Evolutionary conservation across 2,797 vertebrate species (phyloP).

Genomic region (Micrastur ruficollis): DNA sequence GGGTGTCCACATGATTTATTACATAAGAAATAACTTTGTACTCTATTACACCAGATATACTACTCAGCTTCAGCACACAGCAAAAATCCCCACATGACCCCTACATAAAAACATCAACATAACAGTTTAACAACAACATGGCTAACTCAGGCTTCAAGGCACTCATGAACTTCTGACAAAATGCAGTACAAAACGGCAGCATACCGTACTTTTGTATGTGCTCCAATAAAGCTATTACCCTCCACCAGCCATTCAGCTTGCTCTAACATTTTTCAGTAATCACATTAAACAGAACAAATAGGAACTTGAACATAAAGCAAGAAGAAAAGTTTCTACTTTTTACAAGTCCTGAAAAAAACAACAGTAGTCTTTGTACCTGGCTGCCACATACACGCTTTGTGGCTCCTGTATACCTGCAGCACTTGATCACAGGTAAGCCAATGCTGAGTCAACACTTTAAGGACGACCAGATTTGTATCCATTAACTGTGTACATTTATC

Average conservation of each 20-base stretch:
- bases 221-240: neutral
- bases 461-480: neutral
- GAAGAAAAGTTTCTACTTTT: neutral
- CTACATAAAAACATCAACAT: neutral
- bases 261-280: neutral
- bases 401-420: neutral
- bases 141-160: neutral
- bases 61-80: neutral
- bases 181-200: neutral
- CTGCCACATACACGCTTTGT: accelerated
- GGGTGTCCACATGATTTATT: neutral
- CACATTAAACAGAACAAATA: neutral
- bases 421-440: neutral
- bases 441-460: neutral
- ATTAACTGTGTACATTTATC: neutral
- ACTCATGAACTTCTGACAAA: neutral
- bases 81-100: neutral
- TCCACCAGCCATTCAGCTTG: neutral
- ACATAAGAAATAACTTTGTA: neutral
- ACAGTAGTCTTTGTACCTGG: neutral
- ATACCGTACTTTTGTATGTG: neutral
- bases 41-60: neutral
- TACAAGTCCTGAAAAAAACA: neutral
- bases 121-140: neutral
- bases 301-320: neutral